These are phyloP conservation scores for Drosophila testacea DNA, from an alignment of 2,888 invertebrate species.

Conservation along the genomic window DNA sequence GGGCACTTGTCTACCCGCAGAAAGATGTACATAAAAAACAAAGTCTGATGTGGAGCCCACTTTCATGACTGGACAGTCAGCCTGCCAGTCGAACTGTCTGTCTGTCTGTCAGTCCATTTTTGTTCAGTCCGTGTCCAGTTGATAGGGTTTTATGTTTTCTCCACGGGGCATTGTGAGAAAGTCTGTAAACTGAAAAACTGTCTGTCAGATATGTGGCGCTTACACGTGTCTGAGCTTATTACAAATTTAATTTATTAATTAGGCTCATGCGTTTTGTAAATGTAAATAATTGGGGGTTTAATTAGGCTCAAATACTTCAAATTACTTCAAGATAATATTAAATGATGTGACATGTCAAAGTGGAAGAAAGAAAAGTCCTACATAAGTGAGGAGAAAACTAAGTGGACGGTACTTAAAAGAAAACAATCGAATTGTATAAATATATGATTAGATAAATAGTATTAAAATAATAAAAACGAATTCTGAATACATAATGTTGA, in stretches of 20 bases:
- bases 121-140: slow-evolving; percentile 39
- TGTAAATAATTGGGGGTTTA: slow-evolving; percentile 31
- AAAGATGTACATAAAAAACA: slow-evolving; percentile 28
- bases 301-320: slow-evolving; percentile 22
- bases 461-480: too few species aligned
- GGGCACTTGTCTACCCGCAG: slow-evolving; percentile 64
- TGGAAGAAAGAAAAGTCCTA: not conserved
- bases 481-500: too few species aligned
- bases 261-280: slow-evolving; percentile 31
- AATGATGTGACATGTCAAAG: not conserved
- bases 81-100: slow-evolving; percentile 21
- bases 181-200: slow-evolving; percentile 39
- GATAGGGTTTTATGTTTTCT: slow-evolving; percentile 66
- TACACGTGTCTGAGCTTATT: slow-evolving; percentile 50
- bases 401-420: too few species aligned
- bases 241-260: slow-evolving; percentile 56
- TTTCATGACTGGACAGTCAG: slow-evolving; percentile 45
- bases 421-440: too few species aligned
- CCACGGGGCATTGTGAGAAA: slow-evolving; percentile 59
- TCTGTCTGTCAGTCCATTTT: slow-evolving; percentile 7
- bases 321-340: not conserved
- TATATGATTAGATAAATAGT: too few species aligned
- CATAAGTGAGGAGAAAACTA: too few species aligned
- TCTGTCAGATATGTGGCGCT: slow-evolving; percentile 37
- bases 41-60: slow-evolving; percentile 33